Evolutionary conservation across 2,113 vertebrate species (phyloP).

Genomic region (Cairina moschata): DNA sequence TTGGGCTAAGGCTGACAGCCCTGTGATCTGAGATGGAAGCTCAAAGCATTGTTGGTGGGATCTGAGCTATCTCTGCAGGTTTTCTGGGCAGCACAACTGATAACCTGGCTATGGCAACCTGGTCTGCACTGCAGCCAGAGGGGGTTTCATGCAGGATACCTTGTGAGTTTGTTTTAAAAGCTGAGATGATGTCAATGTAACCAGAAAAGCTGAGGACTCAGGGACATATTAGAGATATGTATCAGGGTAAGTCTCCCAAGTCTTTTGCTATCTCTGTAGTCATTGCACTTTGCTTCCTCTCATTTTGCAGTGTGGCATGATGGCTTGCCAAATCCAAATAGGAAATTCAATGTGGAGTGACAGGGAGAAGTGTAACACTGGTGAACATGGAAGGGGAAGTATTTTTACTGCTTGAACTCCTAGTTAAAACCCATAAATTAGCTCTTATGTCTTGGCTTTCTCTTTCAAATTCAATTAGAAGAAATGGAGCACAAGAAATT

Average conservation of each 20-base stretch:
- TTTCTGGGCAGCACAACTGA: not conserved
- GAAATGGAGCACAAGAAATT: not conserved
- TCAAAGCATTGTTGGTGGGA: accelerated
- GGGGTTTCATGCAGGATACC: not conserved
- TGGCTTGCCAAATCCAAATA: not conserved
- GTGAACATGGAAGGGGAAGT: not conserved
- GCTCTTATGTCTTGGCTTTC: not conserved
- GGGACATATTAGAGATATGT: not conserved
- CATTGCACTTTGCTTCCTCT: not conserved
- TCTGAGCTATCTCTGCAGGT: not conserved
- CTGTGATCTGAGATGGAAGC: not conserved
- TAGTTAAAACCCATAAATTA: not conserved
- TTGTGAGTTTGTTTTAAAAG: not conserved
- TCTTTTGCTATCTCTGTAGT: not conserved
- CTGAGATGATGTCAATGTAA: not conserved
- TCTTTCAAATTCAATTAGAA: not conserved
- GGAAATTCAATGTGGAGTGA: not conserved
- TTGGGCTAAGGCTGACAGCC: not conserved
- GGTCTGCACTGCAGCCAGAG: not conserved
- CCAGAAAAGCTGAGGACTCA: not conserved
- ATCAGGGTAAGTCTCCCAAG: not conserved
- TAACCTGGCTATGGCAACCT: not conserved
- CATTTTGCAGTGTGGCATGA: not conserved
- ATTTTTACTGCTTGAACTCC: not conserved
- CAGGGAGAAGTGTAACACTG: not conserved